Evolutionary conservation across 2,113 vertebrate genomes (phyloP).

Genomic region (Sphyrna mokarran): DNA sequence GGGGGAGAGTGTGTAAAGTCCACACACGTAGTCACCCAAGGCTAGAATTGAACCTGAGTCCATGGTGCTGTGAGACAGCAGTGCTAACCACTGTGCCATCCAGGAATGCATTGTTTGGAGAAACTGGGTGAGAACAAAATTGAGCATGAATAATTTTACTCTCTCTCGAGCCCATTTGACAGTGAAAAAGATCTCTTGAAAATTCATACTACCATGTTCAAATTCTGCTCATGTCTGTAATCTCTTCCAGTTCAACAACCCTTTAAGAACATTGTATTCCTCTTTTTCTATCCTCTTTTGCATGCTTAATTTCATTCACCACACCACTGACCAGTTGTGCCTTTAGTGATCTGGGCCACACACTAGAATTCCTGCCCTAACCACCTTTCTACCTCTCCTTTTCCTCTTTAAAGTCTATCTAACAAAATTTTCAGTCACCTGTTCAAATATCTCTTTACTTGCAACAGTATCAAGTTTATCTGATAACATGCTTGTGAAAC

Average conservation of each 20-base stretch:
- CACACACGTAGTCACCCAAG: too few relatives aligned
- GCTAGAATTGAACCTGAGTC: too few relatives aligned
- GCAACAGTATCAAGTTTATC: not conserved
- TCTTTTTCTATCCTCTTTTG: not conserved
- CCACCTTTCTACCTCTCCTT: not conserved
- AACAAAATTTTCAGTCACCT: not conserved
- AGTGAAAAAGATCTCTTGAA: not conserved
- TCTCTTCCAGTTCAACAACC: not conserved
- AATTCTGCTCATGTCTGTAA: not conserved
- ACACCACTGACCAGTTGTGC: not conserved
- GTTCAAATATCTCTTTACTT: not conserved
- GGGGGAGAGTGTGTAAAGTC: too few relatives aligned
- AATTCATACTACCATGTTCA: not conserved
- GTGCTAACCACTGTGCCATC: too few relatives aligned
- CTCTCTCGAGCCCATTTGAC: not conserved
- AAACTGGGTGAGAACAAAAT: not conserved
- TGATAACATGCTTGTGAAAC: not conserved
- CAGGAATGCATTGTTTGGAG: not conserved
- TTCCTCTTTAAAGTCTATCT: not conserved
- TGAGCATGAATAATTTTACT: not conserved
- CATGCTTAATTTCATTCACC: not conserved
- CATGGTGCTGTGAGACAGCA: too few relatives aligned
- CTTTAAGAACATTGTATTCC: not conserved
- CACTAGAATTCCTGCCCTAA: not conserved
- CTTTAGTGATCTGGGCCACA: not conserved